Conservation (phyloP, 35 echinoderm and acorn worm genomes). For the Lytechinus variegatus region DNA sequence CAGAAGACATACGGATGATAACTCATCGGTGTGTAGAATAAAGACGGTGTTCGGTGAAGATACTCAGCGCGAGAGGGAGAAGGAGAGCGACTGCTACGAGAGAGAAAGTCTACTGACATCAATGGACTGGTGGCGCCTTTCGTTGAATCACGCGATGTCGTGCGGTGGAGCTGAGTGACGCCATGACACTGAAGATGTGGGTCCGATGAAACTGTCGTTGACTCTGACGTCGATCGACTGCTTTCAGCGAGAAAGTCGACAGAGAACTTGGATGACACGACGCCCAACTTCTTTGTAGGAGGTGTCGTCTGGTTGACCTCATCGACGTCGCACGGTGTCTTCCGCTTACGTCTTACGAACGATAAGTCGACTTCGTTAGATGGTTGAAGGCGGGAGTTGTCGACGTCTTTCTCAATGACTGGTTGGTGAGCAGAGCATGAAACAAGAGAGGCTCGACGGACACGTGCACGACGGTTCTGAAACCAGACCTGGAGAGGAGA, state of each 20-base stretch:
- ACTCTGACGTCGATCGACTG: background rate
- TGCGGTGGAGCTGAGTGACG: background rate
- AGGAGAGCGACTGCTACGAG: conserved; percentile 6
- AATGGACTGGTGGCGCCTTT: background rate
- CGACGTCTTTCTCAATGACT: background rate
- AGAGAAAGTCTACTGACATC: conserved; percentile 45
- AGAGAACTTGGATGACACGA: background rate
- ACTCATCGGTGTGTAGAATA: conserved; percentile 17
- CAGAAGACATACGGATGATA: background rate
- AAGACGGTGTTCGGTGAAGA: background rate
- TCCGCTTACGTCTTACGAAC: background rate
- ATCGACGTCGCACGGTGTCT: background rate
- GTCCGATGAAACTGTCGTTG: background rate
- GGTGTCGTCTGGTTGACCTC: background rate
- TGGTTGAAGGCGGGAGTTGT: background rate
- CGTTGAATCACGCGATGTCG: background rate
- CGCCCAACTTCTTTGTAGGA: background rate
- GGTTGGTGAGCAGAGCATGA: background rate
- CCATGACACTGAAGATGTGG: background rate
- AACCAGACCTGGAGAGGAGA: no score
- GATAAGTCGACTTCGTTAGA: background rate
- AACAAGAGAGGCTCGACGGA: background rate
- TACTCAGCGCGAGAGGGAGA: background rate
- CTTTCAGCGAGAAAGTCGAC: background rate
- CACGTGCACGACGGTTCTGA: background rate